These are phyloP conservation scores for Aegotheles bennettii DNA, from an alignment of 2,113 vertebrate genomes.

Conservation along the genomic window DNA sequence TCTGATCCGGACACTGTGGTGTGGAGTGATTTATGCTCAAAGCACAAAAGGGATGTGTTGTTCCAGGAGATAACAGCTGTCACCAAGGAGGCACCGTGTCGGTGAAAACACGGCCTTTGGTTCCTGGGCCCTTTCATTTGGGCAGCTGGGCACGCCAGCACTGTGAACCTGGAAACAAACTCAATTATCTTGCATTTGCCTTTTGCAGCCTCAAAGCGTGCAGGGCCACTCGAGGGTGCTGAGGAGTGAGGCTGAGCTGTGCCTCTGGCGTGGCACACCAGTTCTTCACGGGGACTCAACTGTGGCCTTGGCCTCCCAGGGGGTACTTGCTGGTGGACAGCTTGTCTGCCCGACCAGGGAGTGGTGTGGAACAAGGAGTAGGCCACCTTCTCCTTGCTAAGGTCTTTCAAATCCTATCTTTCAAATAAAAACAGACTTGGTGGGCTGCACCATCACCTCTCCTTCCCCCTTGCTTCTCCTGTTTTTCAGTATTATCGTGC, in stretches of 20 bases:
- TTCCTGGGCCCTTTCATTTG: background rate
- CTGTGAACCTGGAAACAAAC: background rate
- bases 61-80: background rate
- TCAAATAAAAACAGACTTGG: background rate
- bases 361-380: background rate
- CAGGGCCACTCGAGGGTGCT: background rate
- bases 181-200: background rate
- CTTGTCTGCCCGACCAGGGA: rapidly evolving
- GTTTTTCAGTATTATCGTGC: rapidly evolving
- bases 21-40: background rate
- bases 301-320: background rate
- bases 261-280: background rate
- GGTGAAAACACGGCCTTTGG: background rate
- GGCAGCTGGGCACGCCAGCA: background rate
- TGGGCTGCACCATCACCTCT: background rate
- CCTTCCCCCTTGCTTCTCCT: background rate
- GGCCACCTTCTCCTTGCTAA: background rate
- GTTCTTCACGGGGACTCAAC: background rate
- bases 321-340: rapidly evolving
- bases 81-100: background rate
- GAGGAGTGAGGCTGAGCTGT: background rate
- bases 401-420: rapidly evolving
- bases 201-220: background rate
- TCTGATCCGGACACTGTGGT: background rate
- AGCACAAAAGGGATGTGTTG: background rate